Evolutionary conservation across 2,113 vertebrate species (phyloP).

Genomic region (Bos indicus): DNA sequence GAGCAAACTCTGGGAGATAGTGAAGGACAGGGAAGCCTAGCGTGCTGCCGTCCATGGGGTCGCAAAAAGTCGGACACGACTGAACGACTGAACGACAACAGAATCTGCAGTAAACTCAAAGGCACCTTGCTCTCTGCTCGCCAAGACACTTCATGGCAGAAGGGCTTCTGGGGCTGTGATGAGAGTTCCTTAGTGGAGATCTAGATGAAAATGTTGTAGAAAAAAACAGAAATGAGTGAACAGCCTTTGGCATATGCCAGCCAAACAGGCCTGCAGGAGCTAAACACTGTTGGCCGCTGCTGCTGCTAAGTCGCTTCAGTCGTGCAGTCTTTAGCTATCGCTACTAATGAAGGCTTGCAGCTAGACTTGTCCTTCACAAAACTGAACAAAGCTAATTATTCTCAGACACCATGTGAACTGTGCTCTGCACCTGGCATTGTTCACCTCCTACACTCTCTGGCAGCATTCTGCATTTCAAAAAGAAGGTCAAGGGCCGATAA

Average conservation of each 20-base stretch:
- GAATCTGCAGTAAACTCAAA: not conserved
- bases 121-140: not conserved
- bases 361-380: not conserved
- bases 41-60: accelerated
- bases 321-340: not conserved
- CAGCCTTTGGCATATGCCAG: not conserved
- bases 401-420: accelerated
- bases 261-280: not conserved
- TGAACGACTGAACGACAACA: not conserved
- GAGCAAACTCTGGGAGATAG: not conserved
- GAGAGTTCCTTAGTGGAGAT: not conserved
- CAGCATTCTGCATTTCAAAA: not conserved
- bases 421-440: not conserved
- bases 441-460: not conserved
- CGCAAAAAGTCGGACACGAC: accelerated
- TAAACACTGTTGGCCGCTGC: not conserved
- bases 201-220: not conserved
- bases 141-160: not conserved
- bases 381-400: not conserved
- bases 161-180: not conserved
- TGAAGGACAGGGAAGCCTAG: not conserved
- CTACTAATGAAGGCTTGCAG: not conserved
- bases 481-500: not conserved
- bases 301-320: too few relatives aligned
- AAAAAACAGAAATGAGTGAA: not conserved